Conservation (phyloP, 2,888 invertebrate species). For the Achlya flavicornis region DNA sequence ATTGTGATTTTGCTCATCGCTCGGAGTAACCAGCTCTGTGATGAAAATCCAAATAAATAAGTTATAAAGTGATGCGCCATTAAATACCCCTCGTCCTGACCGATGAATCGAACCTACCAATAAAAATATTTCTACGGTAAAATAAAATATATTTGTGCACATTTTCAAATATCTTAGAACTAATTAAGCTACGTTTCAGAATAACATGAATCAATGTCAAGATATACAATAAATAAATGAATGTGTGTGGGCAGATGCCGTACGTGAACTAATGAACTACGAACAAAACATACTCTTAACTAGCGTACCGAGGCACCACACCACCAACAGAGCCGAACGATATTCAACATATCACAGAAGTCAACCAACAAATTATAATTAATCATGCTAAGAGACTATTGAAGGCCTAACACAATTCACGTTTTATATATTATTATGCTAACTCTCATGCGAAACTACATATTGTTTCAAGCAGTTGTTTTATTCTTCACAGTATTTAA, state of each 20-base stretch:
- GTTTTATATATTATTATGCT: not conserved
- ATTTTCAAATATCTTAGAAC: not conserved
- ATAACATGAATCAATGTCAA: not conserved
- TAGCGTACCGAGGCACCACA: conserved; percentile 2
- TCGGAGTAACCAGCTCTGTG: not conserved
- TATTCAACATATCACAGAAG: conserved; percentile 25
- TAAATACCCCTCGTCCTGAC: not conserved
- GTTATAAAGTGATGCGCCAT: not conserved
- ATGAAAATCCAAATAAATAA: not conserved
- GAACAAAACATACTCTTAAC: not conserved
- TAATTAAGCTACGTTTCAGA: not conserved
- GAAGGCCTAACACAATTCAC: not conserved
- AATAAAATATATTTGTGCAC: conserved; percentile 10
- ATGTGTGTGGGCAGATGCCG: not conserved
- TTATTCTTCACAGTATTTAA: not conserved
- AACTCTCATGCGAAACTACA: not conserved
- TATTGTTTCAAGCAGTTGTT: not conserved
- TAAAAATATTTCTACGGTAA: conserved; percentile 6
- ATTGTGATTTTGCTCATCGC: not conserved
- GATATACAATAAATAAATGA: conserved; percentile 3
- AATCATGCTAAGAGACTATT: not conserved
- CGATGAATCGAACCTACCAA: not conserved
- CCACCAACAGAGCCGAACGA: conserved; percentile 12
- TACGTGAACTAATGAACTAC: not conserved
- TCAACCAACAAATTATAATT: conserved; percentile 5